phyloP scores from a whole-genome alignment of 2,797 vertebrate species.

The Pelodytes ibericus region DNA sequence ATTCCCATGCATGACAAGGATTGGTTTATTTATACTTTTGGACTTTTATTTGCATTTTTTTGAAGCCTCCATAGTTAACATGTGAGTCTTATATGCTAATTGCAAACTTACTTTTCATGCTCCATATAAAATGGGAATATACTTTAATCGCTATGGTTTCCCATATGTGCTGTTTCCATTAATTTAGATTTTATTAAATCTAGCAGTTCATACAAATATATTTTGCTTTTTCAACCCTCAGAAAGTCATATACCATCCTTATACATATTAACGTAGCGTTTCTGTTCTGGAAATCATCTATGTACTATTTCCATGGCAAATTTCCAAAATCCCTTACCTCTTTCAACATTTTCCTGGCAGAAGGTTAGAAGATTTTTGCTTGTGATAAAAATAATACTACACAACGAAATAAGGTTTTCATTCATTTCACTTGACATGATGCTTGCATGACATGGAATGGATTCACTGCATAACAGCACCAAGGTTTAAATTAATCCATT shows the following conservation, averaged over 20 bases:
- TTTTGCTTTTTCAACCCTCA: not conserved
- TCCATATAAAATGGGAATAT: not conserved
- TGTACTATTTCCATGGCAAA: conserved; percentile 37
- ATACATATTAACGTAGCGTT: conserved; percentile 1
- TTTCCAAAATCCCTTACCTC: conserved; percentile 41
- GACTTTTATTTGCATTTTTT: not conserved
- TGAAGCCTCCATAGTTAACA: not conserved
- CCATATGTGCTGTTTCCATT: conserved; percentile 8
- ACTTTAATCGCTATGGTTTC: not conserved
- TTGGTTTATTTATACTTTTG: no score
- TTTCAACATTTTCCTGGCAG: conserved; percentile 51
- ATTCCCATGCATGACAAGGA: no score
- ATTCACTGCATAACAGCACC: conserved; percentile 1
- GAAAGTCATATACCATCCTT: not conserved
- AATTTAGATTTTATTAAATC: conserved; percentile 9
- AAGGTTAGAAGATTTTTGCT: conserved; percentile 26
- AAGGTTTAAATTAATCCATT: conserved; percentile 32
- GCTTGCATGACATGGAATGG: not conserved
- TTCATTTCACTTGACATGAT: conserved; percentile 25
- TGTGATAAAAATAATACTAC: conserved; percentile 43
- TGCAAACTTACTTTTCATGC: not conserved
- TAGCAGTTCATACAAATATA: conserved; percentile 7
- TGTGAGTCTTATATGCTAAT: not conserved
- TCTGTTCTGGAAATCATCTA: conserved; percentile 40
- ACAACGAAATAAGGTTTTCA: conserved; percentile 24